Base-by-base conservation (phyloP, 1,140 invertebrate genomes). In the Drosophila nebulosa region DNA sequence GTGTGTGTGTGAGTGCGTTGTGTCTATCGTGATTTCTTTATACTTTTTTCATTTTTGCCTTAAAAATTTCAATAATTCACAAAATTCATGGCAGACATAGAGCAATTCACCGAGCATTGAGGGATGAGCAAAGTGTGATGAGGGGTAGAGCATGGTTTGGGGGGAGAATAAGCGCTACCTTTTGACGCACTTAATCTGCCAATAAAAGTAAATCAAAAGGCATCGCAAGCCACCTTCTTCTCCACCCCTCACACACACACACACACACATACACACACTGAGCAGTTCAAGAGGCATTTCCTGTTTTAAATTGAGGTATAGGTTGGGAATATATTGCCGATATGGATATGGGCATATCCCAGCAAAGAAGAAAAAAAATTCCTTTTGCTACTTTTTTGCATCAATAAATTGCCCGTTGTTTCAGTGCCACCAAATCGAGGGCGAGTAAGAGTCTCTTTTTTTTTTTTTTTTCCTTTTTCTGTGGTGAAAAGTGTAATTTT, bases 131-230 rank as follows among this genome's bases (percentile, higher is more conserved):
- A 62, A 71, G 59, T 42, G n/a, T n/a, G n/a, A n/a, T n/a, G 16
- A 46, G 16, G 39, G 39, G 5, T 9, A 21, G 39, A 12, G 39
- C 6, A 26, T 21, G 39, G 35, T 51, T 39, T 24, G 14, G 62
- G 39, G 60, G 64, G 64, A 21, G 32, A 32, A 35, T 60, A 35
- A 63, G 62, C 84, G 83, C 66, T 88, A 88, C 83, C 83, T 86
- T 86, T 83, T 88, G 79, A 79, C 71, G 81, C 78, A 71, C 76
- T 84, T 90, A 90, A 90, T 88, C 81, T 90, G 88, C 79, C 88
- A 90, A 90, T 90, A 90, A 90, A 90, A 90, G 88, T 90, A 90
- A 90, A 90, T 90, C 88, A 90, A 90, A 81, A 89, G 83, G 79
- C 73, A 80, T 65, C 81, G 77, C 65, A 21, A 74, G 46, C 71